Conservation (phyloP, 1,140 invertebrate species). For the Brachionus angularis region DNA sequence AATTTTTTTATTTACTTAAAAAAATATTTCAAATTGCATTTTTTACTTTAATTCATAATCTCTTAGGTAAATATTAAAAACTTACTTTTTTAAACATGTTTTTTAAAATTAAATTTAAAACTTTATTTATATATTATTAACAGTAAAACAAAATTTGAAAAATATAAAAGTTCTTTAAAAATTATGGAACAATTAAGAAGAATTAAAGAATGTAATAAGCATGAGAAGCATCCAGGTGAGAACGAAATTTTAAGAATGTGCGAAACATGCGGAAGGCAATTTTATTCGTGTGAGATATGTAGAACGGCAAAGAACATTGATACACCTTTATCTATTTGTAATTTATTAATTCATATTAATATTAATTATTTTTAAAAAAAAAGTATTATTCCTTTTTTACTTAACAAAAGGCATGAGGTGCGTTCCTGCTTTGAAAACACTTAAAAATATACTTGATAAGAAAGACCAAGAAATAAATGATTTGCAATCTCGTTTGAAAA, state of each 20-base stretch:
- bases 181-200: too few species aligned
- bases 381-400: neutral
- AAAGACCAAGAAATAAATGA: slow-evolving; percentile 36
- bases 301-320: slow-evolving; percentile 9
- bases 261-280: slow-evolving; percentile 27
- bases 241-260: slow-evolving; percentile 11
- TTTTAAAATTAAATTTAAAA: too few species aligned
- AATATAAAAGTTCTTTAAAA: too few species aligned
- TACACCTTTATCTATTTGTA: slow-evolving; percentile 34
- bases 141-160: too few species aligned
- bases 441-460: slow-evolving; percentile 29
- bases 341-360: neutral
- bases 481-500: neutral
- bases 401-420: slow-evolving; percentile 22
- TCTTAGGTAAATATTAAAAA: too few species aligned
- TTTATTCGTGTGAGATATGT: slow-evolving; percentile 20
- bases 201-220: slow-evolving; percentile 36
- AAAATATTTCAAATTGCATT: too few species aligned
- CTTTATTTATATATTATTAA: too few species aligned
- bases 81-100: too few species aligned
- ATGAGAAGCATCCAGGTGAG: slow-evolving; percentile 2
- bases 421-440: slow-evolving; percentile 17
- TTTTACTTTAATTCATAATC: too few species aligned
- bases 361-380: neutral
- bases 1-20: too few species aligned